Evolutionary conservation across 2,888 invertebrate species (phyloP).

Genomic region (Aphidoletes aphidimyza): DNA sequence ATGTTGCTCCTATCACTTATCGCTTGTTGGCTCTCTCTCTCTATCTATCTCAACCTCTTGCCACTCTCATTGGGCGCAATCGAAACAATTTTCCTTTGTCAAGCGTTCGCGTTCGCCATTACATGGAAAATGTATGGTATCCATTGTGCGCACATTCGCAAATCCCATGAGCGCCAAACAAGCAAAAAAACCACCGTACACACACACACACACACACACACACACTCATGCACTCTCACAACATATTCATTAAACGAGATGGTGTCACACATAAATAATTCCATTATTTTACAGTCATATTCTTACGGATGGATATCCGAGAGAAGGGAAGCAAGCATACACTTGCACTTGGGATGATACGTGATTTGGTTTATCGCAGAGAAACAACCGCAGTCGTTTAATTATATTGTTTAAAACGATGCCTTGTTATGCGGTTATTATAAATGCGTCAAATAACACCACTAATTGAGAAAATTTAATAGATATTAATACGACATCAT

Average conservation of each 20-base stretch:
- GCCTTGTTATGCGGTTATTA: constrained; percentile 29
- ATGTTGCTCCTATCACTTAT: constrained; percentile 15
- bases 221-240: background rate
- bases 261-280: constrained; percentile 46
- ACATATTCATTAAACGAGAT: constrained; percentile 12
- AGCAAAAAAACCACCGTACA: background rate
- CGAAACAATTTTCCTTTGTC: constrained; percentile 49
- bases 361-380: background rate
- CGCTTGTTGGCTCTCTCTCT: background rate
- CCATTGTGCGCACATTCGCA: constrained; percentile 24
- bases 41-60: background rate
- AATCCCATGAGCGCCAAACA: background rate
- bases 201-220: background rate
- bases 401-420: constrained; percentile 43
- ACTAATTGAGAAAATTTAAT: constrained; percentile 32
- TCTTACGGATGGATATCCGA: constrained; percentile 2
- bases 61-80: background rate
- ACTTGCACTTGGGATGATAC: background rate
- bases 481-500: constrained; percentile 11
- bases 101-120: constrained; percentile 33
- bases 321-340: too few species aligned
- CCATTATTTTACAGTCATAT: constrained; percentile 40
- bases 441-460: constrained; percentile 37
- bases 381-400: constrained; percentile 48
- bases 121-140: background rate